Conservation (phyloP, 2,888 invertebrate species). For the Trypoxylon attenuatum region DNA sequence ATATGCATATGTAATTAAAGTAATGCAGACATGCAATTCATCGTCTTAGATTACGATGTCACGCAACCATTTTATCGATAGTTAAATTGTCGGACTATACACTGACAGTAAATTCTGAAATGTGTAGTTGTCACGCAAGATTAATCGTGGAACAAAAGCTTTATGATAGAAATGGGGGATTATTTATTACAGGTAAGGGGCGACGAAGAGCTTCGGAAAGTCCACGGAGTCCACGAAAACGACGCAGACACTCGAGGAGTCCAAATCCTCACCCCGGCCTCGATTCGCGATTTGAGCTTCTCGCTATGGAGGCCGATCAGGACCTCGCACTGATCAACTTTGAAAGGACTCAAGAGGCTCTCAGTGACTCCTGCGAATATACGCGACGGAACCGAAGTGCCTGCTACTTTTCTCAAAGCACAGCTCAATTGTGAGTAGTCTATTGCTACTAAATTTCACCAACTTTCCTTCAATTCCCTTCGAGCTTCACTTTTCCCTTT, state of each 20-base stretch:
- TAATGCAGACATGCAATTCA: too few relatives aligned
- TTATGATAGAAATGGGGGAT: not conserved
- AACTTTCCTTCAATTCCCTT: not conserved
- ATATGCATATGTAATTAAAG: too few relatives aligned
- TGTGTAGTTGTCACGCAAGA: too few relatives aligned
- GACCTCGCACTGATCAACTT: constrained; percentile 68
- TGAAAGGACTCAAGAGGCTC: constrained; percentile 62
- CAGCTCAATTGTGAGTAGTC: constrained; percentile 68
- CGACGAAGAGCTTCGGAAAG: constrained; percentile 66
- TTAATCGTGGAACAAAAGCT: too few relatives aligned
- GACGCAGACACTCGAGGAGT: constrained; percentile 64
- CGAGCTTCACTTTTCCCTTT: not conserved
- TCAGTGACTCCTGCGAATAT: constrained; percentile 65
- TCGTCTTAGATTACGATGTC: too few relatives aligned
- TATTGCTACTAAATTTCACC: too few relatives aligned
- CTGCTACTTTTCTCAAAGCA: constrained; percentile 70
- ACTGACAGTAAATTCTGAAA: too few relatives aligned
- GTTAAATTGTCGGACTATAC: too few relatives aligned
- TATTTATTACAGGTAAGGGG: constrained; percentile 55
- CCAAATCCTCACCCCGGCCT: constrained; percentile 60
- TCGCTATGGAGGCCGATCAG: constrained; percentile 68
- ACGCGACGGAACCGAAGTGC: constrained; percentile 70
- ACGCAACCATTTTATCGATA: too few relatives aligned
- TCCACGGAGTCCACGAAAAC: constrained; percentile 64
- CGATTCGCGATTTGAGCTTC: constrained; percentile 66